Conservation (phyloP, 2,113 vertebrate genomes). For the Ageneiosus marmoratus region DNA sequence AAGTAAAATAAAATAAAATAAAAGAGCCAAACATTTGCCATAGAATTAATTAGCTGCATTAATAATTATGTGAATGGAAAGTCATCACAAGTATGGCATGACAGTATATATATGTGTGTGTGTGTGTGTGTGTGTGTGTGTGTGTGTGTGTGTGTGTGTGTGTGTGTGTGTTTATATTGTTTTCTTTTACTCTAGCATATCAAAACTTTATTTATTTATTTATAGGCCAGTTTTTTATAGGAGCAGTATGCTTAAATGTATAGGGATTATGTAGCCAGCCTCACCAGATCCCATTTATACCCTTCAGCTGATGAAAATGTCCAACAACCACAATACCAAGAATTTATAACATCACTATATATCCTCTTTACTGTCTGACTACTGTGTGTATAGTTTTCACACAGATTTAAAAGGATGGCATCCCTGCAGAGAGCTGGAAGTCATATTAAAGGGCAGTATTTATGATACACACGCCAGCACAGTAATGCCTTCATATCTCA, state of each 20-base stretch:
- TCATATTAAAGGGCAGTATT: constrained; percentile 29
- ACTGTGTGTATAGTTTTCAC: constrained; percentile 12
- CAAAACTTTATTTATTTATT: not conserved
- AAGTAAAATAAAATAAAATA: no score
- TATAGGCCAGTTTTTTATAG: not conserved
- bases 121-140: not conserved
- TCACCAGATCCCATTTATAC: not conserved
- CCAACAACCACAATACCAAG: not conserved
- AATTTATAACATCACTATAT: constrained; percentile 11
- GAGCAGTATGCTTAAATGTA: not conserved
- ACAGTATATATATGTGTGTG: no score
- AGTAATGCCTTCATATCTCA: constrained; percentile 38
- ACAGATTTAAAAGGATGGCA: constrained; percentile 16
- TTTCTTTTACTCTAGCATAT: not conserved
- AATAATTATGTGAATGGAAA: no score
- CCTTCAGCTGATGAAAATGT: not conserved
- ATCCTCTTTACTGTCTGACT: constrained; percentile 15
- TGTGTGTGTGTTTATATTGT: not conserved
- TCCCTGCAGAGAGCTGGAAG: constrained; percentile 11
- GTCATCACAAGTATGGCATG: no score
- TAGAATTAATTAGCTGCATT: no score
- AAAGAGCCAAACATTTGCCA: no score
- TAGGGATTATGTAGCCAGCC: not conserved
- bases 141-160: not conserved
- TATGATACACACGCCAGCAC: constrained; percentile 25